Evolutionary conservation across 2,888 invertebrate species (phyloP).

Genomic region (Athripsodes cinereus): DNA sequence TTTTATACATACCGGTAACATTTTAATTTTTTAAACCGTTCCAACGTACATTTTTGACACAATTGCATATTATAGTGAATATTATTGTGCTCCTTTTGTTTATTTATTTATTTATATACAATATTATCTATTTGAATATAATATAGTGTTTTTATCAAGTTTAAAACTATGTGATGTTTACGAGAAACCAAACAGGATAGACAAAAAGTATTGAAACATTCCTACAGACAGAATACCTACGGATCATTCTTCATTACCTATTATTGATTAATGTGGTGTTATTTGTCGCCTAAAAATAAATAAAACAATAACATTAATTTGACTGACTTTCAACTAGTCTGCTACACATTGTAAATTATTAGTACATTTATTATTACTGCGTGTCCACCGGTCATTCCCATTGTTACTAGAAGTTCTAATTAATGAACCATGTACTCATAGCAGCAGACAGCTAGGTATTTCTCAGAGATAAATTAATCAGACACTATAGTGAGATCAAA

Average conservation of each 20-base stretch:
- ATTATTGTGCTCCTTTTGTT: background rate
- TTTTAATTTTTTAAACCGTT: background rate
- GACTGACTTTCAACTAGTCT: background rate
- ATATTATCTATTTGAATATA: too few species aligned
- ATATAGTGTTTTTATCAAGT: too few species aligned
- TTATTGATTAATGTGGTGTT: too few species aligned
- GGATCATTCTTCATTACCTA: too few species aligned
- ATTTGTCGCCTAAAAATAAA: too few species aligned
- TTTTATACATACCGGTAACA: background rate
- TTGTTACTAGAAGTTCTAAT: background rate
- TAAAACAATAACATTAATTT: background rate
- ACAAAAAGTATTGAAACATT: too few species aligned
- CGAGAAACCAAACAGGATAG: too few species aligned
- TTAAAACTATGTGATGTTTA: too few species aligned
- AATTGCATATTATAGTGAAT: background rate
- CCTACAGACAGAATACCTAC: too few species aligned
- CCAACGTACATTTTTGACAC: background rate
- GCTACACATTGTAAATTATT: background rate
- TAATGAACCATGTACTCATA: background rate
- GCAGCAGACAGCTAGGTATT: background rate
- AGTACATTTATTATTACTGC: background rate
- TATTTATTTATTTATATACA: too few species aligned
- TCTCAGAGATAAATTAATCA: background rate
- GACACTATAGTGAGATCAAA: background rate
- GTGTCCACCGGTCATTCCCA: background rate